phyloP scores from a whole-genome alignment of 2,113 vertebrate genomes.

The Eulemur rufifrons region DNA sequence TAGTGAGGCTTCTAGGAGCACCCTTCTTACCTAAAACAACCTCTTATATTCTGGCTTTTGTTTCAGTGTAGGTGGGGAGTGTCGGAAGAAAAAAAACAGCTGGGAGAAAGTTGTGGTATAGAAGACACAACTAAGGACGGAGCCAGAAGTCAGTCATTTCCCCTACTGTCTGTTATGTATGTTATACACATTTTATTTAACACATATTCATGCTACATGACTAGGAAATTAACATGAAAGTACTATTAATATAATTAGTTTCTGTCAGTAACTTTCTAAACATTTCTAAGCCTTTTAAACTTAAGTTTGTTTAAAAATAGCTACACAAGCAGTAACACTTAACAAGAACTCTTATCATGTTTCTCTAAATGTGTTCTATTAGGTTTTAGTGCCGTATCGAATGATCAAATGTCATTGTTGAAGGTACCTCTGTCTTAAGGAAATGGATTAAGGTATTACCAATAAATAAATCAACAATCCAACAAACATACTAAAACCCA shows the following conservation, averaged over 20 bases:
- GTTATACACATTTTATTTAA: not conserved
- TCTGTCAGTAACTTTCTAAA: not conserved
- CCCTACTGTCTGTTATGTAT: not conserved
- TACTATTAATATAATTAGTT: not conserved
- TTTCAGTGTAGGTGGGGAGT: not conserved
- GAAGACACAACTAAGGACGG: not conserved
- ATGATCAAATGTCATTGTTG: not conserved
- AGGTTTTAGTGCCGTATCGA: not conserved
- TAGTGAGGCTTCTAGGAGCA: not conserved
- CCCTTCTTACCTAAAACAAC: not conserved
- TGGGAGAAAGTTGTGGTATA: not conserved
- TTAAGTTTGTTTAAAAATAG: slow-evolving; percentile 29
- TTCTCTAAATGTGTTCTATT: not conserved
- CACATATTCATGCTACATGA: not conserved
- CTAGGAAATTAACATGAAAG: slow-evolving; percentile 44
- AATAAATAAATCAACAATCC: not conserved
- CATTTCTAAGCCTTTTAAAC: not conserved
- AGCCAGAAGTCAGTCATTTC: not conserved
- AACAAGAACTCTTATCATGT: not conserved
- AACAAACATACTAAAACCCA: slow-evolving; percentile 25
- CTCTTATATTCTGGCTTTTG: not conserved
- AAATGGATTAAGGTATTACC: slow-evolving; percentile 4
- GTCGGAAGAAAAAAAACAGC: not conserved
- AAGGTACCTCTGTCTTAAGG: not conserved
- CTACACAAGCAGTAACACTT: not conserved